These are phyloP conservation scores for Microctenopoma lineatum DNA, from an alignment of 2,797 vertebrate genomes.

Conservation along the genomic window DNA sequence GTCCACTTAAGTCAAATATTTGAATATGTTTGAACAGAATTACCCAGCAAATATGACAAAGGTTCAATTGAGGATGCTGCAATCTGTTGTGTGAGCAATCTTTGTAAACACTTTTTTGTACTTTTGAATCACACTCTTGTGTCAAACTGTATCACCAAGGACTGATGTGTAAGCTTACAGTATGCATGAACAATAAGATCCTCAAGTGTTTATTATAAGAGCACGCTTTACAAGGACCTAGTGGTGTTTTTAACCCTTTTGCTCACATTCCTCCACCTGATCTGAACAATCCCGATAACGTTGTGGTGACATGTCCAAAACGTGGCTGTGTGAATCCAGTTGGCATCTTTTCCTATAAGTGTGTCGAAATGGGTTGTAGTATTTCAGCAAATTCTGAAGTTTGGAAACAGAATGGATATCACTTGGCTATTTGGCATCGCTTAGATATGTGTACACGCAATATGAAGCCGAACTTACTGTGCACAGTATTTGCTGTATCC, in stretches of 20 bases:
- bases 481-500: conserved; percentile 35
- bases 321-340: conserved; percentile 35
- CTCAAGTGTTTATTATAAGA: conserved; percentile 34
- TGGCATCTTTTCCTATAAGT: conserved; percentile 38
- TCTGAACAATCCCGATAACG: conserved; percentile 1
- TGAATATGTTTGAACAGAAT: conserved; percentile 35
- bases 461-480: conserved; percentile 17
- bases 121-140: conserved; percentile 29
- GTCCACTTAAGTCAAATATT: conserved; percentile 34
- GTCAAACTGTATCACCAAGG: conserved; percentile 13
- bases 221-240: conserved; percentile 36
- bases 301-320: conserved; percentile 27
- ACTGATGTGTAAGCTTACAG: conserved; percentile 31
- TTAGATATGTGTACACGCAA: conserved; percentile 23
- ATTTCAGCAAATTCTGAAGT: conserved; percentile 23
- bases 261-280: conserved; percentile 20
- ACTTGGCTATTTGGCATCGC: background rate
- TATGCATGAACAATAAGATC: conserved; percentile 50
- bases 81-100: conserved; percentile 23
- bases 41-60: conserved; percentile 20
- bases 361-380: conserved; percentile 31
- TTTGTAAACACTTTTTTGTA: conserved; percentile 17
- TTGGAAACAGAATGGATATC: conserved; percentile 14
- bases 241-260: conserved; percentile 16
- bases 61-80: conserved; percentile 13